These are phyloP conservation scores for Leucophenga varia DNA, from an alignment of 1,140 invertebrate genomes.

Conservation along the genomic window DNA sequence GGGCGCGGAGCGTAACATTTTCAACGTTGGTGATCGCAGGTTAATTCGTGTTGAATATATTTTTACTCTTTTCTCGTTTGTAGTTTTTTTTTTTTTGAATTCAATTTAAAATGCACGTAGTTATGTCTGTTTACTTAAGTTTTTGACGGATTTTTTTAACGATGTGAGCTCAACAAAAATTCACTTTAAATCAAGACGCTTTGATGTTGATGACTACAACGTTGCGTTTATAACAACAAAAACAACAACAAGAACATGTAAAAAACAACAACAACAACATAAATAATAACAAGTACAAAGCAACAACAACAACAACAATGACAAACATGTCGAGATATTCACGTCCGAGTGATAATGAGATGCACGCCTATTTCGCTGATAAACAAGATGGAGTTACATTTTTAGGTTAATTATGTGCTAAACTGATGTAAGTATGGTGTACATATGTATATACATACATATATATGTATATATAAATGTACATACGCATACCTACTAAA, in stretches of 20 bases:
- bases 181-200: slow-evolving; percentile 46
- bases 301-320: slow-evolving; percentile 46
- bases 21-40: slow-evolving; percentile 25
- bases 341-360: slow-evolving; percentile 57
- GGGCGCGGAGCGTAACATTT: slow-evolving; percentile 32
- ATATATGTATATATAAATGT: slow-evolving; percentile 1
- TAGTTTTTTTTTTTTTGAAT: slow-evolving; percentile 32
- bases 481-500: too few species aligned
- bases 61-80: slow-evolving; percentile 42
- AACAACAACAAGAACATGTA: slow-evolving; percentile 28
- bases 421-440: slow-evolving; percentile 20
- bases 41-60: slow-evolving; percentile 41
- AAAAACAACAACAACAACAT: slow-evolving; percentile 20
- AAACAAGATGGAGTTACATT: slow-evolving; percentile 55
- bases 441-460: too few species aligned
- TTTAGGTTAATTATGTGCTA: slow-evolving; percentile 57
- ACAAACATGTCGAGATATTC: slow-evolving; percentile 54
- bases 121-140: slow-evolving; percentile 55
- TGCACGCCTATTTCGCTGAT: slow-evolving; percentile 50
- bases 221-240: slow-evolving; percentile 18
- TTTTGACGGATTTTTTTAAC: slow-evolving; percentile 56
- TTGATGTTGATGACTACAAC: background rate
- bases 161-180: slow-evolving; percentile 56
- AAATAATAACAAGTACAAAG: slow-evolving; percentile 7
- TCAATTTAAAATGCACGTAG: slow-evolving; percentile 55